These are phyloP conservation scores for Caenorhabditis auriculariae DNA, from an alignment of 2,888 invertebrate species.

Conservation along the genomic window DNA sequence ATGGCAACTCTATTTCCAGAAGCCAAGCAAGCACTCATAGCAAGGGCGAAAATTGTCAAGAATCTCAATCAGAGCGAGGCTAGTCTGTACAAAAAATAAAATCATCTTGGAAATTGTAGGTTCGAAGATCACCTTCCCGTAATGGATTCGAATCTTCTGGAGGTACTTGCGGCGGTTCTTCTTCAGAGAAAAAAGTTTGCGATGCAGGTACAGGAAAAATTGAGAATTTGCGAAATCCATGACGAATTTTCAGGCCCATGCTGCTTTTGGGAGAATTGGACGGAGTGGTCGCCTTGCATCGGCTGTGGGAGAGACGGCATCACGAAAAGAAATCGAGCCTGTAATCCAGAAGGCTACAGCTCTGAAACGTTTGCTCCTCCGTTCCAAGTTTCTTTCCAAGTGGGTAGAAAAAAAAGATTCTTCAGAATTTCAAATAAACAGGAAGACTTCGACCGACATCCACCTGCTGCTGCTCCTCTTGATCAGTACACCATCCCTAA, in stretches of 20 bases:
- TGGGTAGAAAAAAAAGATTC: slow-evolving; percentile 1
- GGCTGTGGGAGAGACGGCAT: slow-evolving; percentile 36
- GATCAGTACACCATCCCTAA: background rate
- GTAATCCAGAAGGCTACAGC: slow-evolving; percentile 17
- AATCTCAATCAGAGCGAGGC: no score
- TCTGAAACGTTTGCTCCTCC: no score
- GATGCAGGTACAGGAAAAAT: slow-evolving; percentile 32
- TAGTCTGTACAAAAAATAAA: no score
- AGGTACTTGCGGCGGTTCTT: slow-evolving; percentile 43
- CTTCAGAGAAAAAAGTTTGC: slow-evolving; percentile 41
- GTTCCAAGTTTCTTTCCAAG: slow-evolving; percentile 30
- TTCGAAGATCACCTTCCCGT: background rate
- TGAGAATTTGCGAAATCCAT: background rate
- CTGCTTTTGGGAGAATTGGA: slow-evolving; percentile 40
- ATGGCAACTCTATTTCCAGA: slow-evolving; percentile 19
- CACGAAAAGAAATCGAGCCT: slow-evolving; percentile 28
- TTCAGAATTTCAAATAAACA: no score
- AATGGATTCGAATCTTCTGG: slow-evolving; percentile 22
- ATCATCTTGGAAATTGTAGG: no score
- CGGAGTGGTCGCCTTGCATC: slow-evolving; percentile 45
- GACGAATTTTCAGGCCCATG: slow-evolving; percentile 32
- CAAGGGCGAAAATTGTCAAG: slow-evolving; percentile 24
- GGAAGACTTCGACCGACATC: background rate
- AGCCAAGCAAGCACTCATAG: slow-evolving; percentile 29
- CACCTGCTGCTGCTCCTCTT: background rate